Base-by-base conservation (phyloP, 2,888 invertebrate genomes). In the Cataglyphis cursor region DNA sequence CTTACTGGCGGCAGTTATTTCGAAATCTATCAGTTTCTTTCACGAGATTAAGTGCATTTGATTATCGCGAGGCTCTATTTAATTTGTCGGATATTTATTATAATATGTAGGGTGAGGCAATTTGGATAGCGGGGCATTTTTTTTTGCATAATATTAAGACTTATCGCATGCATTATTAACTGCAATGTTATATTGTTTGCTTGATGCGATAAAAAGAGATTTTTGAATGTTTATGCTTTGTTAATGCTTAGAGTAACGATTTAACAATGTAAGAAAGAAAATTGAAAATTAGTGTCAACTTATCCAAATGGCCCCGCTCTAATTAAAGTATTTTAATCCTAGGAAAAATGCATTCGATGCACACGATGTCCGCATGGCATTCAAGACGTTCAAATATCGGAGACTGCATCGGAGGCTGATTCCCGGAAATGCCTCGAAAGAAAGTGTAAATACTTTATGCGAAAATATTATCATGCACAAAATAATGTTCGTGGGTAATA, bases 11-110 rank as follows among this genome's bases (percentile, higher is more conserved):
- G 90, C 93, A 93, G 94, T 94, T 94, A 94, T 93, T 93, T 91
- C 84, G 87, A 88, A 93, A 94, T 94, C 93, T 92, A 93, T 94
- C 94, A 93, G 91, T 88, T 91, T 86, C 35, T 74, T 51, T 86
- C 81, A 81, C 73, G 80, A 89, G 92, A 92, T 92, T 91, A 91
- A 76, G 86, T 90, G 90, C 88, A 86, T 74, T 68, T 87, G 90
- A 92, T 92, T 91, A 92, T 88, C 87, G 86, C 65, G 74, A 81
- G 68, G 85, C 83, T 82, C 85, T 85, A 91, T 92, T 44, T 44
- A 92, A 93, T 92, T 89, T 91, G 92, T 93, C 90, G 90, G 35
- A 1, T 61, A 61, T 73, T 38, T 15, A 64, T 81, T 48, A n/a
- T n/a, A 48, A 48, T 48, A 48, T 48, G n/a, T n/a, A n/a, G 51